Evolutionary conservation across 1,140 invertebrate species (phyloP).

Genomic region (Phortica variegata): DNA sequence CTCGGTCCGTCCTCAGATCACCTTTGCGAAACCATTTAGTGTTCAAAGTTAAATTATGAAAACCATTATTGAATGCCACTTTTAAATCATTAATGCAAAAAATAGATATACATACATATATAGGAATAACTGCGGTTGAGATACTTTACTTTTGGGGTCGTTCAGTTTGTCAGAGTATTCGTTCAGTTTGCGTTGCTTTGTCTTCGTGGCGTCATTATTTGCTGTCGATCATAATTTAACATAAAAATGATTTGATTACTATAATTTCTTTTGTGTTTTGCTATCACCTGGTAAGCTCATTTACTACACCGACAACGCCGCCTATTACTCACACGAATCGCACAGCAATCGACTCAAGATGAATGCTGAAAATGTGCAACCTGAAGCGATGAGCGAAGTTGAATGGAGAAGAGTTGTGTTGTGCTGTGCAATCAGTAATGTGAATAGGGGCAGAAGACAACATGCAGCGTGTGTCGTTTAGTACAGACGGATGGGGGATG

Average conservation of each 20-base stretch:
- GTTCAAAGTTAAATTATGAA: conserved; percentile 54
- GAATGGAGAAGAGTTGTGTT: background rate
- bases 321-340: conserved; percentile 49
- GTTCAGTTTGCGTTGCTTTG: conserved; percentile 1
- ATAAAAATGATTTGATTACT: conserved; percentile 55
- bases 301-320: conserved; percentile 53
- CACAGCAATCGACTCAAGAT: conserved; percentile 3
- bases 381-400: conserved; percentile 29
- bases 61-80: conserved; percentile 26
- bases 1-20: too few species aligned
- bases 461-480: conserved; percentile 54
- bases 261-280: conserved; percentile 55
- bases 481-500: conserved; percentile 36
- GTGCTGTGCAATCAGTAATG: background rate
- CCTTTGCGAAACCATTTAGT: conserved; percentile 33
- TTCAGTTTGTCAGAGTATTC: too few species aligned
- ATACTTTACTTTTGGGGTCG: conserved; percentile 12
- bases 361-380: conserved; percentile 3
- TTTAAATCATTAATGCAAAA: conserved; percentile 11
- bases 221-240: conserved; percentile 55
- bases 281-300: conserved; percentile 54
- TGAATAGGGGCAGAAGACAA: conserved; percentile 8
- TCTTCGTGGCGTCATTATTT: conserved; percentile 29
- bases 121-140: conserved; percentile 8
- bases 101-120: conserved; percentile 13